Evolutionary conservation across 2,113 vertebrate species (phyloP), one percentile per base, ranked within the genome.

Genomic region (Spheniscus mendiculus): DNA sequence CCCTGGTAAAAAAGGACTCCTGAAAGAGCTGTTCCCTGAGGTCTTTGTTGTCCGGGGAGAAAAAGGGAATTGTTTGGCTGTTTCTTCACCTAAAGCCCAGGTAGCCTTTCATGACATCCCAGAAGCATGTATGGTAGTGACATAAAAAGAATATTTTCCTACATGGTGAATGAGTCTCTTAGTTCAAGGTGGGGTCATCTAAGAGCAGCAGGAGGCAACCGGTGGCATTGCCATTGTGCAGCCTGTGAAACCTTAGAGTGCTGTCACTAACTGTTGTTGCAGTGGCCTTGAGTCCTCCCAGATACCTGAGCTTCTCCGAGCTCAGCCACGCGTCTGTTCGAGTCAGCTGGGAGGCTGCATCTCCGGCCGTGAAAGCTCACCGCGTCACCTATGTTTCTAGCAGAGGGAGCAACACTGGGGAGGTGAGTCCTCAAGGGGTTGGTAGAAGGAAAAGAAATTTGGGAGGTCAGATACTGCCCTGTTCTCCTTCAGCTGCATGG

Each of bases 281-380:
- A 99, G 99, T 98, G 40, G 73, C 98, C 36, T 90, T 98, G 84
- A 98, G 95, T 5, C 92, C 98, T 2, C 98, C 98, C 5, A 34
- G 93, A 18, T 98, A 94, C 72, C 90, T 99, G 91, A 97, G 98
- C 82, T 99, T 99, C 97, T 99, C 98, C 0, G 95, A 99, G 55
- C 98, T 99, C 65, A 98, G 98, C 95, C 99, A 99, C 61, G 98
- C 99, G 5, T 98, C 98, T 0, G 97, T 99, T 47, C 97, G 96
- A 15, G 98, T 99, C 72, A 99, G 97, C 95, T 99, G 99, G 99
- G 98, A 98, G 14, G 96, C 97, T 0, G 97, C 97, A 0, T 97
- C 93, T 0, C 67, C 59, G 3, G 97, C 98, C 0, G 97, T 98
- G 59, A 98, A 93, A 3, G 88, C 98, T 5, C 98, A 99, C 90